Percentiles rank a stretch among this genome's conserved stretches.
These are phyloP conservation scores for Mustela nigripes DNA, from an alignment of 2,113 vertebrate species.

Conservation along the genomic window DNA sequence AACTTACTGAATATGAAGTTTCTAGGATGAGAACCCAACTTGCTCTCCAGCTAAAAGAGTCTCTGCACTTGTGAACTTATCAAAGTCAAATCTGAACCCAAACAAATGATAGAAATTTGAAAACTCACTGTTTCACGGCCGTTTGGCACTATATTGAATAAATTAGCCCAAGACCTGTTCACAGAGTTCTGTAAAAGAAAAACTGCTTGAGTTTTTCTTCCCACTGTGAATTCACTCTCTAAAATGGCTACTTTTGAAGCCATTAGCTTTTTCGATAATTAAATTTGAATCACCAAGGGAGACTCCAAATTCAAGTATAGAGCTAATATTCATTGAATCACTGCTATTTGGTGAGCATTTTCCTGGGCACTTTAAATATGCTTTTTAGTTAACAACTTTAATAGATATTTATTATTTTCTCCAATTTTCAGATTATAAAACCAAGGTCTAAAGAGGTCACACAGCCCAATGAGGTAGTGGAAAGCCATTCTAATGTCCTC, in stretches of 20 bases:
- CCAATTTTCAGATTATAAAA: conserved; percentile 60
- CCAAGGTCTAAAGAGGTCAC: conserved; percentile 43
- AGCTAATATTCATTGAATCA: conserved; percentile 69
- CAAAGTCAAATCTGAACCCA: conserved; percentile 80
- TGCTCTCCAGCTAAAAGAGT: conserved; percentile 59
- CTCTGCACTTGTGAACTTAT: conserved; percentile 72
- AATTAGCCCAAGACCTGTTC: conserved; percentile 46
- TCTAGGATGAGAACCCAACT: conserved; percentile 57
- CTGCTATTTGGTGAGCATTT: conserved; percentile 64
- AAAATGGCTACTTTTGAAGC: conserved; percentile 72
- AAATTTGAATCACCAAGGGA: conserved; percentile 69
- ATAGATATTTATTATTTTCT: conserved; percentile 60
- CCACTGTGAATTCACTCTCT: conserved; percentile 65
- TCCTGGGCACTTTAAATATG: conserved; percentile 54
- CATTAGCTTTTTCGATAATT: conserved; percentile 78
- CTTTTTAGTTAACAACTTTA: conserved; percentile 75
- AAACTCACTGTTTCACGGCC: conserved; percentile 48
- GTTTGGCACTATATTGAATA: conserved; percentile 60
- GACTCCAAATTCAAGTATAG: conserved; percentile 68
- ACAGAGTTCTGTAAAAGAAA: conserved; percentile 29
- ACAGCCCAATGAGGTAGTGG: background rate
- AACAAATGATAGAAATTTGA: conserved; percentile 76
- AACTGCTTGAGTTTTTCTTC: conserved; percentile 59
- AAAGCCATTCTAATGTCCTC: background rate
- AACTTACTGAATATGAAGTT: conserved; percentile 64